These are phyloP conservation scores for Acropternis orthonyx DNA, from an alignment of 2,797 vertebrate species.

Conservation along the genomic window DNA sequence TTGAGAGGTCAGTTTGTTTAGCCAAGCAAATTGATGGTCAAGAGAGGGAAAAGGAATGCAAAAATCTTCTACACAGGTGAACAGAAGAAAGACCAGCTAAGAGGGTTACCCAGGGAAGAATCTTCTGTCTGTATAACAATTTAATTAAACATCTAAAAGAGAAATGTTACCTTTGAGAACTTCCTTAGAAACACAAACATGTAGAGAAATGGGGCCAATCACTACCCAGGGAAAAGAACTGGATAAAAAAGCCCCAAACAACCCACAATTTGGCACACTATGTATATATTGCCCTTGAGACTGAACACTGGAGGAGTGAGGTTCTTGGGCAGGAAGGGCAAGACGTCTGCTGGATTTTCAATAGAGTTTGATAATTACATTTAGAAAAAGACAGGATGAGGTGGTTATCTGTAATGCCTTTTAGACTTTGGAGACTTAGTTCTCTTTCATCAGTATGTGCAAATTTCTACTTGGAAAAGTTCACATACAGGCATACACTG, in stretches of 20 bases:
- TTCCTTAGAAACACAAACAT: constrained; percentile 21
- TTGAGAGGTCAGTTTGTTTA: background rate
- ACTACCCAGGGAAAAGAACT: background rate
- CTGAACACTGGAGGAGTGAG: background rate
- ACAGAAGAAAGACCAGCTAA: background rate
- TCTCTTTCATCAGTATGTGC: background rate
- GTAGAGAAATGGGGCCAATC: background rate
- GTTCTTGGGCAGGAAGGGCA: background rate
- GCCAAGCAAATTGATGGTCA: background rate
- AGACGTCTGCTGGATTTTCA: background rate
- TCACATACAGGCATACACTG: background rate
- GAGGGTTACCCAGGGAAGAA: background rate
- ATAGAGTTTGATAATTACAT: background rate
- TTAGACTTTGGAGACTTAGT: background rate
- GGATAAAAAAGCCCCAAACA: background rate
- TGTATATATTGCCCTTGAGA: background rate
- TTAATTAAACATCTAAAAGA: background rate
- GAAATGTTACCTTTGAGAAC: background rate
- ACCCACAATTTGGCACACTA: background rate
- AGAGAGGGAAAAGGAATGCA: background rate
- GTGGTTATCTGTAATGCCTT: background rate
- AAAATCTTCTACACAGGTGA: background rate
- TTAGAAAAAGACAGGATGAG: background rate
- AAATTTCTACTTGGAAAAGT: background rate
- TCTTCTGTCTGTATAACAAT: background rate